Conservation (phyloP, 2,888 invertebrate genomes). For the Ashinkailepas kermadecensis region DNA sequence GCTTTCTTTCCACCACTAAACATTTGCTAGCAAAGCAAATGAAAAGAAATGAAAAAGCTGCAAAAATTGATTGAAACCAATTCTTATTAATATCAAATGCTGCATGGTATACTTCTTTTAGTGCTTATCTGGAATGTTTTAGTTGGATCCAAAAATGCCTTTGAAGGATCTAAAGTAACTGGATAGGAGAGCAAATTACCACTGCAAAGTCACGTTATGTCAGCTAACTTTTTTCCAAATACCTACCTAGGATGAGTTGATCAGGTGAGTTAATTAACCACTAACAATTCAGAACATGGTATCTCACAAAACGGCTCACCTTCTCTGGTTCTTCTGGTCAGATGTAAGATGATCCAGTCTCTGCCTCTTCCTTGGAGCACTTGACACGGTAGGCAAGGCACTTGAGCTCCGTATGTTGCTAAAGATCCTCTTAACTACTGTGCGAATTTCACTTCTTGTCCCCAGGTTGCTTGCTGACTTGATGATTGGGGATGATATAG, state of each 20-base stretch:
- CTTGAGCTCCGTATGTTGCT: background rate
- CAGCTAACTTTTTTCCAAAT: background rate
- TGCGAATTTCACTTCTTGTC: background rate
- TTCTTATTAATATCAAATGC: too few relatives aligned
- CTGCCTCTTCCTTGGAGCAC: constrained; percentile 30
- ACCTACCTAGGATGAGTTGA: background rate
- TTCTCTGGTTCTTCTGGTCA: constrained; percentile 33
- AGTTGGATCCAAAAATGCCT: background rate
- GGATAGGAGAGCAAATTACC: background rate
- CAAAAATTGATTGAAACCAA: too few relatives aligned
- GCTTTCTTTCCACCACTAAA: too few relatives aligned
- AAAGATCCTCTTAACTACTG: background rate
- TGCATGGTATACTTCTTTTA: too few relatives aligned
- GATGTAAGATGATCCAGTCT: constrained; percentile 31
- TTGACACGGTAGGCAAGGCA: background rate
- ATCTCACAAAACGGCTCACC: constrained; percentile 23
- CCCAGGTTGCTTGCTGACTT: background rate
- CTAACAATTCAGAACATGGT: background rate
- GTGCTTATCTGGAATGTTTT: background rate
- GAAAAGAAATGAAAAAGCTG: too few relatives aligned
- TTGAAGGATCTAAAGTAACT: background rate
- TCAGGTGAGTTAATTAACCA: background rate
- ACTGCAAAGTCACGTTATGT: background rate
- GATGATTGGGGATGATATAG: background rate
- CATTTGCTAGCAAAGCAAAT: too few relatives aligned